Percentiles rank a stretch among this genome's conserved stretches.
Conservation (phyloP, 2,888 invertebrate species). For the Rutpela maculata region DNA sequence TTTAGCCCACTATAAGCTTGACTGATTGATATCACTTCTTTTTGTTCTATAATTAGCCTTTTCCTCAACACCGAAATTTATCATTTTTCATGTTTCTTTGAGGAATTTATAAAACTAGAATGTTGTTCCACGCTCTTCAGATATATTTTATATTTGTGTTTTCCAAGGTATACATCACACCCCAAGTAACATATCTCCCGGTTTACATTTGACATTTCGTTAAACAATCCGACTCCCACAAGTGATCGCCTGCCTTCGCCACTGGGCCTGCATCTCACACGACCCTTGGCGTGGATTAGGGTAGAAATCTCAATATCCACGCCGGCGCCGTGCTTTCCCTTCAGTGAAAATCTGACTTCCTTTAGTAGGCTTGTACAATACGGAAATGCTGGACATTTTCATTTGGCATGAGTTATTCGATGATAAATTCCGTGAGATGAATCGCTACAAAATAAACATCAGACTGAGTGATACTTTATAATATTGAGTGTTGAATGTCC, state of each 20-base stretch:
- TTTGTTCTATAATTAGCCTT: too few species aligned
- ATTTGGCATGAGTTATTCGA: not conserved
- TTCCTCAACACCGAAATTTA: too few species aligned
- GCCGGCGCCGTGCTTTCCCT: slow-evolving; percentile 48
- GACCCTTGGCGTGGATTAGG: slow-evolving; percentile 38
- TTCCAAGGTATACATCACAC: too few species aligned
- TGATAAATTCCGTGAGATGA: not conserved
- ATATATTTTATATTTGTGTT: too few species aligned
- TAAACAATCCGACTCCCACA: not conserved
- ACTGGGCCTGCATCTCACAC: slow-evolving; percentile 30
- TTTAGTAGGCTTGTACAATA: slow-evolving; percentile 38
- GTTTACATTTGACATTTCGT: not conserved
- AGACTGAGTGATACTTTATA: slow-evolving; percentile 1
- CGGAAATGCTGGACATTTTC: slow-evolving; percentile 42
- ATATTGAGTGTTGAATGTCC: slow-evolving; percentile 33
- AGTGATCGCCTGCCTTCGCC: not conserved
- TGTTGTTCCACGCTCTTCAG: too few species aligned
- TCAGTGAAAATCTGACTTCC: slow-evolving; percentile 37
- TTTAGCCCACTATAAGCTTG: too few species aligned
- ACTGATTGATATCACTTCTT: too few species aligned
- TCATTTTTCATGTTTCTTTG: too few species aligned
- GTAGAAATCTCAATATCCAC: slow-evolving; percentile 48
- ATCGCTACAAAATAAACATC: not conserved
- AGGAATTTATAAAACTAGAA: too few species aligned
- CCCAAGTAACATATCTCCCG: too few species aligned